Percentiles rank a stretch among this genome's conserved stretches.
These are phyloP conservation scores for Acanthopagrus latus DNA, from an alignment of 2,797 vertebrate genomes.

Conservation along the genomic window DNA sequence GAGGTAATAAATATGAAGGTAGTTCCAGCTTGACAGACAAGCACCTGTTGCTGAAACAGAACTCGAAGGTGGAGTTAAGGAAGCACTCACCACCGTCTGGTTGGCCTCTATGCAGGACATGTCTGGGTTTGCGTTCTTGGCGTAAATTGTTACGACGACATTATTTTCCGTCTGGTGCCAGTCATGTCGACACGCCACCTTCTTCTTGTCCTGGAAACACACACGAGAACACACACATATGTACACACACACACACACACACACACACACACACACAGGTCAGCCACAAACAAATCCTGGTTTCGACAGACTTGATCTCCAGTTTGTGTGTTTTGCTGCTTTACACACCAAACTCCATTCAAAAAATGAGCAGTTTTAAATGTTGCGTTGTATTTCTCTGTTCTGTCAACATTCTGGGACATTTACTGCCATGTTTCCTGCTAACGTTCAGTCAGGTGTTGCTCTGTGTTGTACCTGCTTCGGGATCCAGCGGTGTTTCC, in stretches of 20 bases:
- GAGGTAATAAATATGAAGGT: too few species aligned
- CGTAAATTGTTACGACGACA: slow-evolving; percentile 92
- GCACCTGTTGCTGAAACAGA: too few species aligned
- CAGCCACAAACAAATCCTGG: background rate
- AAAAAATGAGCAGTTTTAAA: background rate
- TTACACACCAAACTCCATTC: background rate
- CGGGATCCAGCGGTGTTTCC: slow-evolving; percentile 89
- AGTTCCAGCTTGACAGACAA: too few species aligned
- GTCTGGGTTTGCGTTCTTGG: slow-evolving; percentile 89
- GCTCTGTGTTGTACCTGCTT: slow-evolving; percentile 76
- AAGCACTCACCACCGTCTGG: slow-evolving; percentile 88
- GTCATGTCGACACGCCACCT: slow-evolving; percentile 91
- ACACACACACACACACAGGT: background rate
- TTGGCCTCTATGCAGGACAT: slow-evolving; percentile 89
- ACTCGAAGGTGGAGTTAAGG: too few species aligned
- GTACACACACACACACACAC: background rate
- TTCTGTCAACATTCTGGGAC: background rate
- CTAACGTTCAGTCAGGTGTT: background rate
- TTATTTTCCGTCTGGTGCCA: slow-evolving; percentile 94
- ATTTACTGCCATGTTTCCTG: too few species aligned
- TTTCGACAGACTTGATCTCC: too few species aligned
- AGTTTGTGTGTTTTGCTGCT: too few species aligned
- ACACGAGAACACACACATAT: background rate
- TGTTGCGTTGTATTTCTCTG: background rate
- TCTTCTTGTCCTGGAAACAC: slow-evolving; percentile 81